Evolutionary conservation across 2,888 invertebrate genomes (phyloP), one percentile per base, ranked within the genome.

Genomic region (Tetranychus truncatus): DNA sequence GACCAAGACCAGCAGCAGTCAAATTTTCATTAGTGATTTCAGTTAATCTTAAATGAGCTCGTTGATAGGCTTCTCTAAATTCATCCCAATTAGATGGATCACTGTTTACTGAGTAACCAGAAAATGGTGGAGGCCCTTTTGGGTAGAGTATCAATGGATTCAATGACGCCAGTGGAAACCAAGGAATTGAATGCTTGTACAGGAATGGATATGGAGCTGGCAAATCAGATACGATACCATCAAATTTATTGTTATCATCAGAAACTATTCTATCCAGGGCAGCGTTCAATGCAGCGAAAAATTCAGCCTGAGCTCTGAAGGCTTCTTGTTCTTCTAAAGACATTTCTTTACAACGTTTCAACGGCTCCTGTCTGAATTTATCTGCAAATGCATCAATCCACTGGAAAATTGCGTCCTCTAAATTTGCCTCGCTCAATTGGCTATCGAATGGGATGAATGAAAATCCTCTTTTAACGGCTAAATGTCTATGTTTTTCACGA

Each of bases 401-500:
- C 4, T 34, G 34, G 34, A 34, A 34, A 34, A 34, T 34, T 34
- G 34, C 34, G 3, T 34, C 34, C 34, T 34, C 34, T 3, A 34
- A 34, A 34, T 1, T 3, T 5, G 34, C 0, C 4, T 34, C 34
- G 4, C 34, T 4, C 34, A 34, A 34, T 34, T 34, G 3, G 5
- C 5, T 34, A 34, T 34, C 34, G 4, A 34, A 34, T 4, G 34
- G 34, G 4, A 34, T 34, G 34, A 34, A 34, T 34, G 34, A 34
- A 34, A 34, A 34, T 34, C 34, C 34, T 34, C 34, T 34, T 4
- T 34, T 34, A 4, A 34, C 34, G 0, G 34, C 34, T 34, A 34
- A 34, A 34, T 34, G 34, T 34, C 34, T 34, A 4, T 34, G 85
- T 87, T 5, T 83, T 86, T 76, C 78, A 3, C 34, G 34, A 34